phyloP scores from a whole-genome alignment of 2,888 invertebrate species.

The Cryptus viduatorius region DNA sequence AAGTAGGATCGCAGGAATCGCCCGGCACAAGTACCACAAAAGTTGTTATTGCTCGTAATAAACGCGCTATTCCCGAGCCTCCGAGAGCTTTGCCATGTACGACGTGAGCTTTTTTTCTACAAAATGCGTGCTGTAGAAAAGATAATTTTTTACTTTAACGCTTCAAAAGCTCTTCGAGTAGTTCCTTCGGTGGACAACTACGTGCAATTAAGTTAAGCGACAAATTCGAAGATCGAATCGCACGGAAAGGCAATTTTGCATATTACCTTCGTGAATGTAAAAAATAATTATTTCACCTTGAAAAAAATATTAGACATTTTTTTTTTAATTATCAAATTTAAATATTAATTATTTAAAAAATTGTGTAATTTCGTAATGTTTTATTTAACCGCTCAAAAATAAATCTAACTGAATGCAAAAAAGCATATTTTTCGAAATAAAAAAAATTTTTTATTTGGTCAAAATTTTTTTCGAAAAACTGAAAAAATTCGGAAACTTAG shows the following conservation, averaged over 20 bases:
- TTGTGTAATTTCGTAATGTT: neutral
- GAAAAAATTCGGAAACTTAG: too few relatives aligned
- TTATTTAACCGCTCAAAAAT: neutral
- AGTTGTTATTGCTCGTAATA: slow-evolving; percentile 55
- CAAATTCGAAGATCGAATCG: neutral
- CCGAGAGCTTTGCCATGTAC: neutral
- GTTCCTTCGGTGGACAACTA: neutral
- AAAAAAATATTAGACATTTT: too few relatives aligned
- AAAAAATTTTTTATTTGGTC: too few relatives aligned
- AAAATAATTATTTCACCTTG: neutral
- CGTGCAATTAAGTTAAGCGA: neutral
- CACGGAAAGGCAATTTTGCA: neutral
- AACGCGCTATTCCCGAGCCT: slow-evolving; percentile 7
- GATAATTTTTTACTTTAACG: slow-evolving; percentile 26
- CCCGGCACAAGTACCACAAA: slow-evolving; percentile 1
- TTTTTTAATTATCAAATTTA: neutral
- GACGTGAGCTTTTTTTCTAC: neutral
- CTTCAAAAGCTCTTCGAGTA: neutral
- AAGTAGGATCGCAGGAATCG: slow-evolving; percentile 32
- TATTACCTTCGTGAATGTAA: neutral
- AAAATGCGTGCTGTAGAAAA: slow-evolving; percentile 1
- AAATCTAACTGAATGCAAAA: too few relatives aligned
- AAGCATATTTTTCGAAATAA: too few relatives aligned
- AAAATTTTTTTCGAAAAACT: too few relatives aligned
- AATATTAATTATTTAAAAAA: neutral